These are phyloP conservation scores for Python bivittatus DNA, from an alignment of 2,113 vertebrate species.

Conservation along the genomic window DNA sequence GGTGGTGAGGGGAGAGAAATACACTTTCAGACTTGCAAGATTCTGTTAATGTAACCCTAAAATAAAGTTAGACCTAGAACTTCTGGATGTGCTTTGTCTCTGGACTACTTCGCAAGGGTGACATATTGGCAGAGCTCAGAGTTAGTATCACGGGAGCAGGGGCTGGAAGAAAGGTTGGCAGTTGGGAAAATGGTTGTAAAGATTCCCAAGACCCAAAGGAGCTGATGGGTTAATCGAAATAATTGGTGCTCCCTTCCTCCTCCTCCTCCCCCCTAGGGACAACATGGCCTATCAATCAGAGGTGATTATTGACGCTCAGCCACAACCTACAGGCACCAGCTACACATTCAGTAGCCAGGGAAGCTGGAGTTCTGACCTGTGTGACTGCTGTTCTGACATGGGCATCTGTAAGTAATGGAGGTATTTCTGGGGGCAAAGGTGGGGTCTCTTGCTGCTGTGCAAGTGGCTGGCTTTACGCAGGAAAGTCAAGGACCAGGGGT, in stretches of 20 bases:
- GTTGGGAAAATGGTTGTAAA: background rate
- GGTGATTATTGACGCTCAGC: background rate
- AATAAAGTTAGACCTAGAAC: too few species aligned
- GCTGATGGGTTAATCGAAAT: background rate
- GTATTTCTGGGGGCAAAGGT: background rate
- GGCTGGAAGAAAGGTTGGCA: background rate
- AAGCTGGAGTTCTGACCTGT: background rate
- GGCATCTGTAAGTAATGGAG: conserved; percentile 8
- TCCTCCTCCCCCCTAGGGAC: background rate
- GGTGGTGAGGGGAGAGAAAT: too few species aligned
- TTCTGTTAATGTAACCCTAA: too few species aligned
- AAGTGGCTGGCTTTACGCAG: background rate
- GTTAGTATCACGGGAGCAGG: too few species aligned
- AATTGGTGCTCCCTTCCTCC: background rate
- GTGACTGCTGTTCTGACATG: background rate
- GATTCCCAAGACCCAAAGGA: background rate
- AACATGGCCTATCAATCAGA: conserved; percentile 17
- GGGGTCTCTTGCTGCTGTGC: background rate
- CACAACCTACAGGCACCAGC: background rate
- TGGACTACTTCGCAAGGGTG: too few species aligned
- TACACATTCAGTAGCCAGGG: background rate
- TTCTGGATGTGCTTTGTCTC: too few species aligned
- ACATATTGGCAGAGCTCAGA: too few species aligned
- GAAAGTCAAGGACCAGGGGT: background rate
- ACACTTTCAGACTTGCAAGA: too few species aligned